These are phyloP conservation scores for Xestia ashworthii DNA, from an alignment of 2,888 invertebrate genomes.

Conservation along the genomic window DNA sequence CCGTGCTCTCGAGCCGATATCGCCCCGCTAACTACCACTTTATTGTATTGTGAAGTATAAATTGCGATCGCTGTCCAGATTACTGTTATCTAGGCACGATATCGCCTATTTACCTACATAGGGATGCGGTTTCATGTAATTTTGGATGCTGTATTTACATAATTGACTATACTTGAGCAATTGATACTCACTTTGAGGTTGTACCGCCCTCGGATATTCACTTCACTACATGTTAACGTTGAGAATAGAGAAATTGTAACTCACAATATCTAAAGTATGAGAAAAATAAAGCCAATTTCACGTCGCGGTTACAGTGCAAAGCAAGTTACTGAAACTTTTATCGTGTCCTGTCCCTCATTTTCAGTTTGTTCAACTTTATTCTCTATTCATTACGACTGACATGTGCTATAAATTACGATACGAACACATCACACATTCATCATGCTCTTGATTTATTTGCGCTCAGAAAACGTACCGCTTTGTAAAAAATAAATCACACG, in stretches of 20 bases:
- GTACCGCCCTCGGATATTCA: background rate
- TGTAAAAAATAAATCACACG: slow-evolving; percentile 37
- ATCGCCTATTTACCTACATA: slow-evolving; percentile 51
- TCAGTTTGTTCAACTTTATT: slow-evolving; percentile 44
- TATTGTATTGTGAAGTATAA: slow-evolving; percentile 59
- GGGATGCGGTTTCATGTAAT: slow-evolving; percentile 50
- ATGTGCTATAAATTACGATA: slow-evolving; percentile 45
- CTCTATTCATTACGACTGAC: slow-evolving; percentile 34
- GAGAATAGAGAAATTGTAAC: background rate
- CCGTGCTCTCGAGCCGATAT: slow-evolving; percentile 68
- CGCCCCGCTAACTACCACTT: slow-evolving; percentile 62
- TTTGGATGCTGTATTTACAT: slow-evolving; percentile 48
- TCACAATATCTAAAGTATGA: background rate
- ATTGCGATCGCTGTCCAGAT: slow-evolving; percentile 54
- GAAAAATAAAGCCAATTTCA: slow-evolving; percentile 10
- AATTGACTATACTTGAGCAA: slow-evolving; percentile 35
- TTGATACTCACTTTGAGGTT: slow-evolving; percentile 13
- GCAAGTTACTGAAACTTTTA: slow-evolving; percentile 38
- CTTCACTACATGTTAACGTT: background rate
- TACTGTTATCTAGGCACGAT: slow-evolving; percentile 58
- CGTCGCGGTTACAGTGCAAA: slow-evolving; percentile 13
- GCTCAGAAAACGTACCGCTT: slow-evolving; percentile 25
- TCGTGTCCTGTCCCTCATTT: slow-evolving; percentile 31
- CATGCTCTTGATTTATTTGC: slow-evolving; percentile 49
- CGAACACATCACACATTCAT: slow-evolving; percentile 42